Percentiles rank a stretch among this genome's conserved stretches.
phyloP scores from a whole-genome alignment of 2,113 vertebrate species.

The Rhabdomys dilectus region DNA sequence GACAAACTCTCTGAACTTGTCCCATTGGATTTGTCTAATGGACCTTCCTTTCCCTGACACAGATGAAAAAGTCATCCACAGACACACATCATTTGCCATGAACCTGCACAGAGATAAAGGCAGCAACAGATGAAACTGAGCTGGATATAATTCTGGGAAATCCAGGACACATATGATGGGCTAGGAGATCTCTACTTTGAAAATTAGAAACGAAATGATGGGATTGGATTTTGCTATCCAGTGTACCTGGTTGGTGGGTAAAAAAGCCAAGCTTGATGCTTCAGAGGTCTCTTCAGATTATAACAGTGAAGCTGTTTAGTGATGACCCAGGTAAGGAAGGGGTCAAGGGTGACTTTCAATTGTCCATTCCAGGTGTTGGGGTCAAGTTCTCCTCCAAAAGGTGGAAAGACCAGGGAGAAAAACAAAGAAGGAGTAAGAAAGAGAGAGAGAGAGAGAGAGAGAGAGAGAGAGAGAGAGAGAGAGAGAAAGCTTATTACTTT shows the following conservation, averaged over 20 bases:
- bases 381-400: slow-evolving; percentile 22
- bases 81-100: slow-evolving; percentile 74
- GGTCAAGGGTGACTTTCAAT: not conserved
- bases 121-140: slow-evolving; percentile 34
- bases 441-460: not conserved
- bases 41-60: slow-evolving; percentile 71
- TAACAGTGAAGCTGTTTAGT: not conserved
- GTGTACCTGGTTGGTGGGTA: not conserved
- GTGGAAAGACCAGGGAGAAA: not conserved
- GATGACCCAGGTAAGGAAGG: not conserved
- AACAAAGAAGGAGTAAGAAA: not conserved
- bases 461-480: not conserved
- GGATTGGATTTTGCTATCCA: not conserved
- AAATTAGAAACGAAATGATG: not conserved
- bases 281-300: rapidly evolving
- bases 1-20: slow-evolving; percentile 81
- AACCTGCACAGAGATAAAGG: slow-evolving; percentile 62
- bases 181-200: slow-evolving; percentile 57
- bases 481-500: not conserved
- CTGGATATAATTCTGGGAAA: slow-evolving; percentile 44
- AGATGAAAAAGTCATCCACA: slow-evolving; percentile 74
- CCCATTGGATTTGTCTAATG: slow-evolving; percentile 80
- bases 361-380: not conserved
- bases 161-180: not conserved
- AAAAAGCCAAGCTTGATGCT: not conserved